Base-by-base conservation (phyloP, 2,888 invertebrate species). In the Amblyjoppa proteus region DNA sequence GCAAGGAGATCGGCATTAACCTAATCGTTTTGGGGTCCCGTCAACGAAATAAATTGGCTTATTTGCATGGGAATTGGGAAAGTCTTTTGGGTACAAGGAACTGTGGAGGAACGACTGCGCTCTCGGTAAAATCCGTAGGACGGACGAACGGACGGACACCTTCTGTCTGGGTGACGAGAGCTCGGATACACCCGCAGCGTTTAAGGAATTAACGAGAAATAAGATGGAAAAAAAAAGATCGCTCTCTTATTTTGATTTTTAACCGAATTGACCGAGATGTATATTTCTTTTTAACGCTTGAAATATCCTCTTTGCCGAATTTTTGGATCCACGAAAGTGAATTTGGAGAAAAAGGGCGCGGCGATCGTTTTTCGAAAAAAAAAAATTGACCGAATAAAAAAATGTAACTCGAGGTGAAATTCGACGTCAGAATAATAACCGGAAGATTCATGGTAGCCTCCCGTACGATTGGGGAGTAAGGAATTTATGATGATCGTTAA, bases 51-150 rank as follows among this genome's bases (percentile, higher is more conserved):
- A 93, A 93, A 93, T 93, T 93, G 91, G 92, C 91, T 92, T 90
- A 93, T 93, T 93, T 93, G 91, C 92, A 93, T 93, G 91, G 90
- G 91, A 93, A 93, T 93, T 91, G 89, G 91, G 90, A 90, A 91
- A 87, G 73, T 84, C 84, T 83, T 58, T 49, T 58, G 41, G 69
- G 16, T 56, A 70, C 61, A 64, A 13, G 53, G 45, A 41, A 64
- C 51, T 70, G 58, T 45, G 49, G 51, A 74, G 53, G 41, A 53
- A n/a, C 64, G 49, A 73, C 61, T 34, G 51, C 38, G 38, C 49
- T 34, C 70, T 41, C 58, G 61, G 41, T 16, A 41, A 41, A 41
- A 38, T 28, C 28, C n/a, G 45, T 31, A 25, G 25, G 28, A 49
- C 16, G 69, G 69, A 71, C 53, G 53, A 25, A 74, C 83, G 79